Base-by-base conservation (phyloP, 1,140 invertebrate genomes). In the Propsilocerus akamusi region DNA sequence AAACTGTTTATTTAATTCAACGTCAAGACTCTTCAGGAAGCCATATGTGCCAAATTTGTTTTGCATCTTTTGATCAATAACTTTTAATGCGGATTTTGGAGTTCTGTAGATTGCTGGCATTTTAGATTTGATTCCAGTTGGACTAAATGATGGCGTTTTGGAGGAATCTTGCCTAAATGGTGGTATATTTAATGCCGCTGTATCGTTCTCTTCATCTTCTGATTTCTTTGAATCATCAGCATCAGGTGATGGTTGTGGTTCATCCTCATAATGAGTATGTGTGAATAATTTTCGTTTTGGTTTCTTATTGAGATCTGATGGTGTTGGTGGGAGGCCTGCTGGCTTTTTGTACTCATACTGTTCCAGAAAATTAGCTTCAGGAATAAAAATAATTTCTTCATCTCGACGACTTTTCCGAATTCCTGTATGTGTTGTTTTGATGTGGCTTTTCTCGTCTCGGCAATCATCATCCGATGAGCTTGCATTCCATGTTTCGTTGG, bases 21-120 rank as follows among this genome's bases (percentile, higher is more conserved):
- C 53, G 34, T 62, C 65, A 11, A 68, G 53, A 12, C 66, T 68
- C 46, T 58, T 53, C 3, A 69, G 28, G 49, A 68, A 68, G 48
- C 8, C 3, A 51, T 23, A n/a, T 49, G 25, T 46, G 12, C 14
- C 7, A 25, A 32, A 30, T 32, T 32, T 46, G 34, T 41, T 46
- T 28, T 46, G 17, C 48, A 22, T 57, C 54, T 56, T 57, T 59
- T 50, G 24, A 46, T 62, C 56, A 24, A 63, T 50, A 0, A 58
- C 60, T 14, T 66, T 58, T 1, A 57, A 49, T 37, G 59, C 6
- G 46, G 50, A 47, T 23, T n/a, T 10, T 41, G 25, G 26, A 49
- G 49, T 26, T 8, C 46, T 51, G 11, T 47, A 50, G 8, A 51
- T 52, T 5, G 47, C 24, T 50, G 3, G 25, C 41, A 50, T 26